Evolutionary conservation across 2,797 vertebrate species (phyloP).

Genomic region (Argentina silus): DNA sequence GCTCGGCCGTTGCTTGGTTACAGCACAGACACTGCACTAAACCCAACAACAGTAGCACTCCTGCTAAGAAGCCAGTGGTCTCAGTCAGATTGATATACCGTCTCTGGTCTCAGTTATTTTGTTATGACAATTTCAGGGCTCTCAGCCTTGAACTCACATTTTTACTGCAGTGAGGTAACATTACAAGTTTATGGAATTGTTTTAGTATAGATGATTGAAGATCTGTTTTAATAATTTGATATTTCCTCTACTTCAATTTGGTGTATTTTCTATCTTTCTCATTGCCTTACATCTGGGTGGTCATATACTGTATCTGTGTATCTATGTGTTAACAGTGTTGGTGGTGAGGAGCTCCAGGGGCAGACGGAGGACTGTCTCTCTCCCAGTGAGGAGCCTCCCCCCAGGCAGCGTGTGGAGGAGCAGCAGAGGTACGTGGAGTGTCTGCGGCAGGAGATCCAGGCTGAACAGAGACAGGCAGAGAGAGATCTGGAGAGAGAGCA

Average conservation of each 20-base stretch:
- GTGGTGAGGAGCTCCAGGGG: conserved; percentile 58
- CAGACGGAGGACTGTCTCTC: conserved; percentile 58
- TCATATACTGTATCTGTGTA: conserved; percentile 12
- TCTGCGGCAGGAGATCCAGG: conserved; percentile 83
- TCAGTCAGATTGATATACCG: not conserved
- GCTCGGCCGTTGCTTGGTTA: conserved; percentile 64
- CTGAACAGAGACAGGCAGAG: conserved; percentile 83
- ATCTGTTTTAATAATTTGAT: not conserved
- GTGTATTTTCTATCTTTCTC: not conserved
- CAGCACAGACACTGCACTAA: conserved; percentile 43
- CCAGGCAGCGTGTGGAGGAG: conserved; percentile 76
- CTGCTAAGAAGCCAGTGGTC: conserved; percentile 4
- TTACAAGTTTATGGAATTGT: not conserved
- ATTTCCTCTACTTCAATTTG: not conserved
- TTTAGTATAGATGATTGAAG: not conserved
- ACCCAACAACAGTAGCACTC: conserved; percentile 39
- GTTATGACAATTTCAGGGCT: conserved; percentile 13
- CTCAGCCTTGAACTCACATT: conserved; percentile 7
- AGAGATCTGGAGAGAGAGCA: conserved; percentile 85
- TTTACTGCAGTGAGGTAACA: conserved; percentile 18
- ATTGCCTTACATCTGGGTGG: not conserved
- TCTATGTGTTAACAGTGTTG: conserved; percentile 38
- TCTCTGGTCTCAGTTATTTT: not conserved
- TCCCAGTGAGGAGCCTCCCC: conserved; percentile 61
- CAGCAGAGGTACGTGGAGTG: conserved; percentile 84